A percentile compares a stretch with the other conserved stretches of the same genome.
Conservation (phyloP, 2,888 invertebrate species). For the Azorinus chamasolen region DNA sequence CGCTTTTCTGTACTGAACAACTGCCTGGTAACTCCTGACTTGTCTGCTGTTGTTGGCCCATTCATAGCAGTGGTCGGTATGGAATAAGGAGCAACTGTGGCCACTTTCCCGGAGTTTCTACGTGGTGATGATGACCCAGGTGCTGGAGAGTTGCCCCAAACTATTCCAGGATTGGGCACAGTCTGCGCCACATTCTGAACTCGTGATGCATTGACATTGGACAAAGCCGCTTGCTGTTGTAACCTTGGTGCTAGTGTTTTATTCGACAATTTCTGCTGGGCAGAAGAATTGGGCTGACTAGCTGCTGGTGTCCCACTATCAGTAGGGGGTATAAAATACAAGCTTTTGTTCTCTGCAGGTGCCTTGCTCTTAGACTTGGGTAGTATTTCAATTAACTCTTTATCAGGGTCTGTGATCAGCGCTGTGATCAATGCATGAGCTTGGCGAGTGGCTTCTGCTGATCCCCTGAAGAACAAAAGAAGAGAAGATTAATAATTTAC, state of each 20-base stretch:
- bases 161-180: constrained; percentile 45
- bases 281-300: constrained; percentile 22
- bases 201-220: constrained; percentile 15
- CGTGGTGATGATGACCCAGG: constrained; percentile 61
- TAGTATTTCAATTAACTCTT: constrained; percentile 82
- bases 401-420: constrained; percentile 97
- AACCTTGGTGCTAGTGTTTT: constrained; percentile 58
- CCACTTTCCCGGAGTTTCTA: constrained; percentile 50
- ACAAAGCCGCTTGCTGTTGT: constrained; percentile 46
- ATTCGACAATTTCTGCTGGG: constrained; percentile 36
- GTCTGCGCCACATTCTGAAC: constrained; percentile 15
- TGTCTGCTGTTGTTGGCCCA: constrained; percentile 64
- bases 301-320: constrained; percentile 26
- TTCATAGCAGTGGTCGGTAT: constrained; percentile 70
- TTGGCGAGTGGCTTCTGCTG: constrained; percentile 96
- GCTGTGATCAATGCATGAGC: constrained; percentile 96
- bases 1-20: constrained; percentile 81
- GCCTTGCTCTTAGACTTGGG: constrained; percentile 69
- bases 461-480: constrained; percentile 89
- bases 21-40: constrained; percentile 80
- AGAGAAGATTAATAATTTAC: no score
- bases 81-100: constrained; percentile 56
- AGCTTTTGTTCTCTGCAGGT: constrained; percentile 56
- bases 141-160: constrained; percentile 65
- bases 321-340: constrained; percentile 67